Base-by-base conservation (phyloP, 2,888 invertebrate genomes). In the Acronicta alni region DNA sequence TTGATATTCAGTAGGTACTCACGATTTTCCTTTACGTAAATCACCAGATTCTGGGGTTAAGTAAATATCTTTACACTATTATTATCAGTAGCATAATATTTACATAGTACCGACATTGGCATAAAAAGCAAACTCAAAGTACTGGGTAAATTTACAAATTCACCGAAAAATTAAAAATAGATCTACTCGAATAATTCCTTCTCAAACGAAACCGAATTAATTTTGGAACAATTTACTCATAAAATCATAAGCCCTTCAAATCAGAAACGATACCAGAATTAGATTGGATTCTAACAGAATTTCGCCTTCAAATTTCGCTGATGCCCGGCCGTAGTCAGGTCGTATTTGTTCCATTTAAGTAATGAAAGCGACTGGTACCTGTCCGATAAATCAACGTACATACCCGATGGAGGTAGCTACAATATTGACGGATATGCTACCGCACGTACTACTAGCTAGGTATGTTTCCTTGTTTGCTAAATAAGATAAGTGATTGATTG, bases 301-400 rank as follows among this genome's bases (percentile, higher is more conserved):
- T 65, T 64, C 15, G 52, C 38, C 30, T 41, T 37, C n/a, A 15
- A 20, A 67, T 48, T 67, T 52, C 1, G 46, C 46, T 47, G 43
- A 37, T 39, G 6, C 49, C 23, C 10, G 26, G 10, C 51, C 39
- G 48, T 55, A 60, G 45, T 17, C 38, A 26, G 51, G 18, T 46
- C 44, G 56, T 67, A 68, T 78, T 72, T 79, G 70, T 76, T 75
- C 68, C 64, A 73, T 80, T 79, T 66, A 62, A 55, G 65, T 75
- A 79, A 77, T 75, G 63, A 79, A 74, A 68, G 67, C 67, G 55
- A 46, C 38, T 62, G 54, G 60, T 68, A 59, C 61, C 77, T 52
- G 62, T 48, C 38, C 39, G 68, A 65, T 80, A 76, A 80, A 81
- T 79, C 82, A 80, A 80, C 67, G 72, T 48, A 68, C 66, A 57